phyloP scores from a whole-genome alignment of 2,113 vertebrate genomes.

The Hipposideros armiger region DNA sequence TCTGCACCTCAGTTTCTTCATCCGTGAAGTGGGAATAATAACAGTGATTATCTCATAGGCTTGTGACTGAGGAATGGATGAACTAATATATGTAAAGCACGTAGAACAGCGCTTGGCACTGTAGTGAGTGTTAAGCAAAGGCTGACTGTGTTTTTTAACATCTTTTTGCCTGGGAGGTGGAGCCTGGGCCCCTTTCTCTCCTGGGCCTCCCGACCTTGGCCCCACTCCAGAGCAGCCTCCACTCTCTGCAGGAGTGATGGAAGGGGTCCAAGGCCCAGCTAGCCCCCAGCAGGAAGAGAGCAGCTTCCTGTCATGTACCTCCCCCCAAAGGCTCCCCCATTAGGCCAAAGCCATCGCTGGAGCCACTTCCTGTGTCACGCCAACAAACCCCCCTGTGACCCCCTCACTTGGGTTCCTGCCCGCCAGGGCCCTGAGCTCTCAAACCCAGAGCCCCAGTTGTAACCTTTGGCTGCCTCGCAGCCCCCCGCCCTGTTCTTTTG shows the following conservation, averaged over 20 bases:
- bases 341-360: not conserved
- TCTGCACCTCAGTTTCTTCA: not conserved
- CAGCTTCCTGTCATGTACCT: not conserved
- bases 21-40: not conserved
- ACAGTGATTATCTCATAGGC: fast-evolving
- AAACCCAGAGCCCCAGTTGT: not conserved
- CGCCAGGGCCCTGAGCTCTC: not conserved
- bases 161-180: not conserved
- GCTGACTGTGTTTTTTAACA: not conserved
- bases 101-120: not conserved
- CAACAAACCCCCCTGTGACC: not conserved
- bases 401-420: not conserved
- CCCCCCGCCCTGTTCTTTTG: not conserved
- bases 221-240: not conserved
- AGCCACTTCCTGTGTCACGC: not conserved
- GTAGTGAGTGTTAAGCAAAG: no score
- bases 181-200: not conserved
- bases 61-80: not conserved
- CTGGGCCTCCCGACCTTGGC: not conserved
- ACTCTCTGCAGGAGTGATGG: not conserved
- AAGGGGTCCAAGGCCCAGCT: not conserved
- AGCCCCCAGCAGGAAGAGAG: not conserved
- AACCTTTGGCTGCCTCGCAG: not conserved
- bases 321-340: not conserved
- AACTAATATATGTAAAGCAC: fast-evolving